Conservation (phyloP, 2,113 vertebrate species). For the Podarcis raffonei region DNA sequence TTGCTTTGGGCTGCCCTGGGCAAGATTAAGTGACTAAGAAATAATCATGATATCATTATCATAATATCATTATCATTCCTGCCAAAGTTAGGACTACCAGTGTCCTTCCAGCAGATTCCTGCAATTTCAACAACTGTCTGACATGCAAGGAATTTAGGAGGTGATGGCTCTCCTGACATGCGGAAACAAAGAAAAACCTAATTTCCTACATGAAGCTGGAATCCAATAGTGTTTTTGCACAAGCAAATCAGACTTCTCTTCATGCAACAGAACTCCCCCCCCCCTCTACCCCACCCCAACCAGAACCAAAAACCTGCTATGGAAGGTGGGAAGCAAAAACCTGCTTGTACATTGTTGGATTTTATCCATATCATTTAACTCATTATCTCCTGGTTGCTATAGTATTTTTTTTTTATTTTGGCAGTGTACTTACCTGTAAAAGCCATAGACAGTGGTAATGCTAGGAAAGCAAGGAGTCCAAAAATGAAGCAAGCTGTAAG, state of each 20-base stretch:
- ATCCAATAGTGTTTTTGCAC: too few species aligned
- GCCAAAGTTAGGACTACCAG: background rate
- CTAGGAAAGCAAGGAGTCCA: constrained; percentile 66
- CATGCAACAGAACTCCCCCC: too few species aligned
- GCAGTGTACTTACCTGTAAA: constrained; percentile 69
- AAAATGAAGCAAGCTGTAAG: constrained; percentile 69
- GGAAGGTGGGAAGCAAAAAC: too few species aligned
- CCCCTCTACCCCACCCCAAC: too few species aligned
- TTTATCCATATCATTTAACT: background rate
- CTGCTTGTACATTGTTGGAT: too few species aligned
- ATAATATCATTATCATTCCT: background rate
- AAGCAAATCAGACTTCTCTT: too few species aligned
- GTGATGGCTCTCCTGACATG: background rate
- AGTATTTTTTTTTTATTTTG: background rate
- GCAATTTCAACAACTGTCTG: background rate
- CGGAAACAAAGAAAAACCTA: background rate
- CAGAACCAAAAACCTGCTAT: too few species aligned
- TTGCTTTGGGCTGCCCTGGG: too few species aligned
- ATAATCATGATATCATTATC: too few species aligned
- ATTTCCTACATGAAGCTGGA: background rate
- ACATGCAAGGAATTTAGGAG: background rate
- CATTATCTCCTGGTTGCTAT: background rate
- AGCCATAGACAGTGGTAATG: constrained; percentile 71
- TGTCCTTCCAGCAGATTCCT: background rate
- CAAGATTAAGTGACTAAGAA: too few species aligned